Evolutionary conservation across 2,113 vertebrate species (phyloP).

Genomic region (Girardinichthys multiradiatus): DNA sequence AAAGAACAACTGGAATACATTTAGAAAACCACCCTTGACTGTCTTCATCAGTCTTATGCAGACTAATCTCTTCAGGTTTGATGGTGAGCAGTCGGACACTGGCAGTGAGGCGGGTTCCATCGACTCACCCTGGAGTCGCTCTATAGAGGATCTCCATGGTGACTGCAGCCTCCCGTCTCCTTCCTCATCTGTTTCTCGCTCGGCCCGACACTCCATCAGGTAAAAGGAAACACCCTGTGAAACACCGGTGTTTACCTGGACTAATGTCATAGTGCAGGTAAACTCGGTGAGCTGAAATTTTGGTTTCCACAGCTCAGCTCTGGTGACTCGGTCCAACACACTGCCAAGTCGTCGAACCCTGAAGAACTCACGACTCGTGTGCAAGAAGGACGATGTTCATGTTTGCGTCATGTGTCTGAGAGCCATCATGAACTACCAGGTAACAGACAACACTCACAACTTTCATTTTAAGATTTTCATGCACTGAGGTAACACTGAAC

Average conservation of each 20-base stretch:
- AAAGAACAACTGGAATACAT: not conserved
- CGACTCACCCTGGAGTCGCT: constrained; percentile 94
- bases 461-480: not conserved
- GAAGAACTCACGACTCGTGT: constrained; percentile 94
- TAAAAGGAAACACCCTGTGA: constrained; percentile 6
- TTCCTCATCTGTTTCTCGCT: constrained; percentile 82
- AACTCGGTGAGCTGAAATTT: not conserved
- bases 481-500: not conserved
- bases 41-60: not conserved
- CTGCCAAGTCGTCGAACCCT: constrained; percentile 92
- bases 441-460: constrained; percentile 45
- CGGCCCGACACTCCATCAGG: constrained; percentile 88
- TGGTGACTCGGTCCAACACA: constrained; percentile 89
- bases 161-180: constrained; percentile 92
- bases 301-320: constrained; percentile 53
- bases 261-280: not conserved
- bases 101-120: constrained; percentile 87
- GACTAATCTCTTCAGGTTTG: constrained; percentile 82
- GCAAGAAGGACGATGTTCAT: constrained; percentile 96
- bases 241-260: no score
- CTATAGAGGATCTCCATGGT: constrained; percentile 96
- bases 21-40: not conserved
- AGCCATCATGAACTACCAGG: constrained; percentile 99
- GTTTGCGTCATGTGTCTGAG: constrained; percentile 98
- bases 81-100: constrained; percentile 89